These are phyloP conservation scores for Tethya wilhelma DNA, from an alignment of 37 sponge, comb jelly and placozoan species.

Conservation along the genomic window DNA sequence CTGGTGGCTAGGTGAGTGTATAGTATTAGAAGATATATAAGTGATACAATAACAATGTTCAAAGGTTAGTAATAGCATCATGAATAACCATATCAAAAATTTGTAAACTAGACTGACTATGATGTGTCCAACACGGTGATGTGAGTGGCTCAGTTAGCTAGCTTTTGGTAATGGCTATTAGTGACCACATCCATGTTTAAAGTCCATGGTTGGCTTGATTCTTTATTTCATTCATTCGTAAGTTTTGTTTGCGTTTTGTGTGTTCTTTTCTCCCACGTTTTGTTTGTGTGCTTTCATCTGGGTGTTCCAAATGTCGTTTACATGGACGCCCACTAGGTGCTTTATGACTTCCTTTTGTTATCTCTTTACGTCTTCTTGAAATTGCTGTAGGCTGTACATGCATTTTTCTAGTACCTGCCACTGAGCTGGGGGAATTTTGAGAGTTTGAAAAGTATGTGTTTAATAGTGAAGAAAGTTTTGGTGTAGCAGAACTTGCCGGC, in stretches of 20 bases:
- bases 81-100: too few relatives aligned
- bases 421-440: background rate
- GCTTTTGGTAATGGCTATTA: too few relatives aligned
- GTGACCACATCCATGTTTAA: slow-evolving; percentile 1
- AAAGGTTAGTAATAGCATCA: too few relatives aligned
- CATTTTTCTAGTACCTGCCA: background rate
- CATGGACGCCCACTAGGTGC: background rate
- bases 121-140: too few relatives aligned
- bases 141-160: too few relatives aligned
- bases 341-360: background rate
- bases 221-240: background rate
- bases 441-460: background rate
- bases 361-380: background rate
- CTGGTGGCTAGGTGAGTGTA: too few relatives aligned
- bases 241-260: background rate
- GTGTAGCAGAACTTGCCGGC: background rate
- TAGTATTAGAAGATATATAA: too few relatives aligned
- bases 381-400: background rate
- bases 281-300: background rate
- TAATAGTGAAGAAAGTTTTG: background rate
- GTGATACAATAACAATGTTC: too few relatives aligned
- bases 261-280: background rate
- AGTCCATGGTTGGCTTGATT: slow-evolving; percentile 1
- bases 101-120: too few relatives aligned
- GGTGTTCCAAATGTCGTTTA: background rate